Conservation (phyloP, 1,140 invertebrate genomes). For the Trichoplusia ni region DNA sequence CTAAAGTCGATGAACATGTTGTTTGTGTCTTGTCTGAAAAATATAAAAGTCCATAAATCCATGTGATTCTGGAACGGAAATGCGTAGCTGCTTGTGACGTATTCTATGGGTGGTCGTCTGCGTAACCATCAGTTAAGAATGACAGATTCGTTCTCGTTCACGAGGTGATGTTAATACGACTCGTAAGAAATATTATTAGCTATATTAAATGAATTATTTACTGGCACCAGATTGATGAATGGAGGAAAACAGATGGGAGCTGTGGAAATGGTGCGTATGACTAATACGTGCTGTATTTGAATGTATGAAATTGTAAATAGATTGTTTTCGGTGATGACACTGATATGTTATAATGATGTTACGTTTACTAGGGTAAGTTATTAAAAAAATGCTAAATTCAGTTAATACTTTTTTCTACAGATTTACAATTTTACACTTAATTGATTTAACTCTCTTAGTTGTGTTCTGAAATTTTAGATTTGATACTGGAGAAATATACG, state of each 20-base stretch:
- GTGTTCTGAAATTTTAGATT: too few relatives aligned
- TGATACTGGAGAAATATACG: too few relatives aligned
- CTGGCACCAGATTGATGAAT: background rate
- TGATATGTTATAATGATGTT: too few relatives aligned
- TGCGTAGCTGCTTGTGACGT: constrained; percentile 35
- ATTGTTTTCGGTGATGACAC: too few relatives aligned
- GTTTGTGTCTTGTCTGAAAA: constrained; percentile 30
- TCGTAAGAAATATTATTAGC: constrained; percentile 2
- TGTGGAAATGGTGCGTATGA: background rate
- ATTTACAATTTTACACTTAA: too few relatives aligned
- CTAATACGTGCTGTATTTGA: background rate
- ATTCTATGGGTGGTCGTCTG: constrained; percentile 26
- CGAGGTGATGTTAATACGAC: background rate
- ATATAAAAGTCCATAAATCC: constrained; percentile 36
- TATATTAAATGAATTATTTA: constrained; percentile 1
- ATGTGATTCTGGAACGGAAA: constrained; percentile 33
- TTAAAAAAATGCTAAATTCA: too few relatives aligned
- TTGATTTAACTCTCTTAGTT: too few relatives aligned
- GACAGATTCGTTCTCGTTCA: constrained; percentile 32
- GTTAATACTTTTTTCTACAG: too few relatives aligned
- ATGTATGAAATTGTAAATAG: too few relatives aligned
- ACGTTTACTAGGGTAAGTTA: too few relatives aligned
- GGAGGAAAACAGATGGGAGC: background rate
- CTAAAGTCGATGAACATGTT: constrained; percentile 21
- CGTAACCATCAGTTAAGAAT: constrained; percentile 23